Evolutionary conservation across 2,888 invertebrate genomes (phyloP).

Genomic region (Ectropis crepuscularia): DNA sequence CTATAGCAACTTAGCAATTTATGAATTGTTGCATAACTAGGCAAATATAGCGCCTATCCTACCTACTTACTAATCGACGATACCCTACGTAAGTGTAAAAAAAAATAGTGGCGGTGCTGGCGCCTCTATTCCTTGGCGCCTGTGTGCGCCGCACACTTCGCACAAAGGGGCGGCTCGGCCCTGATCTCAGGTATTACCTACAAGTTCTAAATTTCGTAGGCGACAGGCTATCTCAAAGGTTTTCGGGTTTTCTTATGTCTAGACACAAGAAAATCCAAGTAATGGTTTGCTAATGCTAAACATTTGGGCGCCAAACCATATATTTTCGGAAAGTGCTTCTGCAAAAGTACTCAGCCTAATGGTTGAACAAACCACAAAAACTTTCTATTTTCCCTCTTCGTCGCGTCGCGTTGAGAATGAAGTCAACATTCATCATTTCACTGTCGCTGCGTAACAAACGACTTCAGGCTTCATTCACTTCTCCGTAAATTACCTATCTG

Average conservation of each 20-base stretch:
- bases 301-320: constrained; percentile 19
- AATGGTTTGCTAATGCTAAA: constrained; percentile 24
- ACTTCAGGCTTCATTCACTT: constrained; percentile 43
- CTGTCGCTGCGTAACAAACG: constrained; percentile 46
- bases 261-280: constrained; percentile 2
- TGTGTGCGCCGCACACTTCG: too few species aligned
- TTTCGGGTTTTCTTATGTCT: background rate
- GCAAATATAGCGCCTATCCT: too few species aligned
- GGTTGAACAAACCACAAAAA: constrained; percentile 43
- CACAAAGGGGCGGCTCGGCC: too few species aligned
- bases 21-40: too few species aligned
- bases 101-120: too few species aligned
- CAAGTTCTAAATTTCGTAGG: too few species aligned
- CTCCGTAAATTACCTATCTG: constrained; percentile 41
- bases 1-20: too few species aligned
- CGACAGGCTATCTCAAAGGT: too few species aligned
- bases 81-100: too few species aligned
- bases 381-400: constrained; percentile 40
- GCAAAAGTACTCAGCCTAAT: constrained; percentile 39
- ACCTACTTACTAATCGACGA: too few species aligned
- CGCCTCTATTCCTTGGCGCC: too few species aligned
- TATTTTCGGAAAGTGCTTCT: constrained; percentile 23
- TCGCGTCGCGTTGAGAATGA: constrained; percentile 37
- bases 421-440: constrained; percentile 49
- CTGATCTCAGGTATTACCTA: too few species aligned